Evolutionary conservation across 2,888 invertebrate genomes (phyloP).

Genomic region (Andrena trimmerana): DNA sequence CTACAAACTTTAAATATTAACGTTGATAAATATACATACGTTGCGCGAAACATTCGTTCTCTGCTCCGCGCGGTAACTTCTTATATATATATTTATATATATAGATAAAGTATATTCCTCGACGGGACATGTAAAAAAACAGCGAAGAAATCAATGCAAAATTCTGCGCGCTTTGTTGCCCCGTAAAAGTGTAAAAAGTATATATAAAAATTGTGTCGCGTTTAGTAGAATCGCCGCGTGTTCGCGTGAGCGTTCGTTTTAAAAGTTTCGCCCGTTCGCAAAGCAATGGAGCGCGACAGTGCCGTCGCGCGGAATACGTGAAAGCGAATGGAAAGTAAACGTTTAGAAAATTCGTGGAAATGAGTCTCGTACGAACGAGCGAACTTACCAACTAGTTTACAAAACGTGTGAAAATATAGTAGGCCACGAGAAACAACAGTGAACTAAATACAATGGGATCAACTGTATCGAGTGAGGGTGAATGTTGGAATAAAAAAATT

Average conservation of each 20-base stretch:
- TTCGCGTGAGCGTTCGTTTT: slow-evolving; percentile 27
- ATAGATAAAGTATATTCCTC: slow-evolving; percentile 43
- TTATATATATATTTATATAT: slow-evolving; percentile 57
- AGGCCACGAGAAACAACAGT: slow-evolving; percentile 39
- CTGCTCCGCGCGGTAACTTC: slow-evolving; percentile 71
- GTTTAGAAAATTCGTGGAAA: slow-evolving; percentile 11
- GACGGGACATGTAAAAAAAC: slow-evolving; percentile 59
- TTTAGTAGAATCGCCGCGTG: background rate
- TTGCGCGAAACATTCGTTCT: slow-evolving; percentile 60
- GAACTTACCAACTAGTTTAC: slow-evolving; percentile 15
- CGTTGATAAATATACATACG: slow-evolving; percentile 65
- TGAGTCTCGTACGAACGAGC: slow-evolving; percentile 15
- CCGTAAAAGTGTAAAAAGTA: slow-evolving; percentile 68
- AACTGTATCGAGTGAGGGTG: background rate
- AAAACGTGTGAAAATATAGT: slow-evolving; percentile 21
- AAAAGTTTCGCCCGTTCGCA: slow-evolving; percentile 23
- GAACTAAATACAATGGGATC: background rate
- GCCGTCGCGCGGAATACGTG: background rate
- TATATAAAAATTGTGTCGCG: slow-evolving; percentile 48
- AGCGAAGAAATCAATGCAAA: slow-evolving; percentile 55
- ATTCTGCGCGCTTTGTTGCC: slow-evolving; percentile 10
- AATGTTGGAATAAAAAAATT: background rate
- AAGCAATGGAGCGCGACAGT: slow-evolving; percentile 1
- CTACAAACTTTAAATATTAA: slow-evolving; percentile 65
- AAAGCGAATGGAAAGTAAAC: background rate